Conservation (phyloP, 2,113 vertebrate genomes). For the Trochalopteron elliotii region DNA sequence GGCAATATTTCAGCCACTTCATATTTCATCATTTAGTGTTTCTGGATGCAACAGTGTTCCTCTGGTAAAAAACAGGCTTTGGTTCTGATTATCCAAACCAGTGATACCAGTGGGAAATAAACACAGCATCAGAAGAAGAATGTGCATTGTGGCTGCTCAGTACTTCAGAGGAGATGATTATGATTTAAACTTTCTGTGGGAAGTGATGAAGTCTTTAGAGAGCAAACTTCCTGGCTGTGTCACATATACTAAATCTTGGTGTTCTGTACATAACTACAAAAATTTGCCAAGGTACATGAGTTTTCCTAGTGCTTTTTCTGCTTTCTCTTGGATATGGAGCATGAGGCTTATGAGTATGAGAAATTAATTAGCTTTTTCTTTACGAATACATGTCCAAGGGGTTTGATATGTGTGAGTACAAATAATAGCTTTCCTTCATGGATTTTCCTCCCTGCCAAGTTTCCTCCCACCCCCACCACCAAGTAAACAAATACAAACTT, state of each 20-base stretch:
- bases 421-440: not conserved
- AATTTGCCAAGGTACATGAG: not conserved
- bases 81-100: not conserved
- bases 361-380: not conserved
- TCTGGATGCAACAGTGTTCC: not conserved
- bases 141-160: not conserved
- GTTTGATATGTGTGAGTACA: not conserved
- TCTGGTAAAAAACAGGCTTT: not conserved
- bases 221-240: not conserved
- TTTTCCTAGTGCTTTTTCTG: not conserved
- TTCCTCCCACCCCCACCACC: not conserved
- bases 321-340: not conserved
- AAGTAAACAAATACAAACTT: constrained; percentile 14
- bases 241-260: not conserved
- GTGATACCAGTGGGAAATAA: not conserved
- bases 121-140: not conserved
- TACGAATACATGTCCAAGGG: not conserved
- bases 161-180: not conserved
- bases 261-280: not conserved
- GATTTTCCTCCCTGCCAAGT: not conserved
- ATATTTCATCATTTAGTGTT: not conserved
- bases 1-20: not conserved
- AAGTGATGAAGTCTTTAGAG: not conserved
- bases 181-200: not conserved
- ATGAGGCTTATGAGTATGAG: not conserved